These are phyloP conservation scores for Athene cunicularia DNA, from an alignment of 2,113 vertebrate species.

Conservation along the genomic window DNA sequence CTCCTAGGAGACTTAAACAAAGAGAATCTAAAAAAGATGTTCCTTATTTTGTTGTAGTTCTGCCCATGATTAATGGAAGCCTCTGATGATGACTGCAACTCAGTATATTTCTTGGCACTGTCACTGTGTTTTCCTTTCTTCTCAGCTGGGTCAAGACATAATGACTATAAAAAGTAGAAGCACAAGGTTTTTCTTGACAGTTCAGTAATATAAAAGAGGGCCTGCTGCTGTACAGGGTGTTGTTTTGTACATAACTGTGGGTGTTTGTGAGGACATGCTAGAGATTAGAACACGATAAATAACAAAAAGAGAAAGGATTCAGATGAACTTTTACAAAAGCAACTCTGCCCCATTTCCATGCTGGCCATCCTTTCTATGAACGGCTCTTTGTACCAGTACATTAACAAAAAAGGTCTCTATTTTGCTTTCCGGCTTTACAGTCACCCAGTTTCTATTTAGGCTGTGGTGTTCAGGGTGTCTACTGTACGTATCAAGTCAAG, in stretches of 20 bases:
- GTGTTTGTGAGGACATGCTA: slow-evolving; percentile 36
- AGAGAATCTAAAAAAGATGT: slow-evolving; percentile 65
- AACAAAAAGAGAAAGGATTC: background rate
- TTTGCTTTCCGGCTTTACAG: background rate
- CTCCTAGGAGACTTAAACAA: slow-evolving; percentile 59
- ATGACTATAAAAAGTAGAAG: slow-evolving; percentile 54
- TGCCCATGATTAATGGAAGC: slow-evolving; percentile 66
- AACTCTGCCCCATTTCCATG: background rate
- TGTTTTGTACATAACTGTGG: slow-evolving; percentile 25
- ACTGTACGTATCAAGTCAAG: background rate
- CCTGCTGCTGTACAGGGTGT: slow-evolving; percentile 58
- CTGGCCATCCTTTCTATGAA: background rate
- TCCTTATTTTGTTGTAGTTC: slow-evolving; percentile 55
- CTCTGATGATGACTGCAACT: slow-evolving; percentile 58
- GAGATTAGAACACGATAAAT: slow-evolving; percentile 31
- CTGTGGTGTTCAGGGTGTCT: background rate
- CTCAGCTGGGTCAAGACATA: slow-evolving; percentile 64
- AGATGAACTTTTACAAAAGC: background rate
- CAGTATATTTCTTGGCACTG: slow-evolving; percentile 68
- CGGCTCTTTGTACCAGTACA: background rate
- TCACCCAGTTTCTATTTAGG: background rate
- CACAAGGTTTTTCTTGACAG: slow-evolving; percentile 55
- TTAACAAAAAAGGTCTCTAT: background rate
- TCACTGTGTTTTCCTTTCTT: slow-evolving; percentile 61
- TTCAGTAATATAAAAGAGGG: slow-evolving; percentile 41